Conservation (phyloP, 2,797 vertebrate species). For the Poeciliopsis turneri region DNA sequence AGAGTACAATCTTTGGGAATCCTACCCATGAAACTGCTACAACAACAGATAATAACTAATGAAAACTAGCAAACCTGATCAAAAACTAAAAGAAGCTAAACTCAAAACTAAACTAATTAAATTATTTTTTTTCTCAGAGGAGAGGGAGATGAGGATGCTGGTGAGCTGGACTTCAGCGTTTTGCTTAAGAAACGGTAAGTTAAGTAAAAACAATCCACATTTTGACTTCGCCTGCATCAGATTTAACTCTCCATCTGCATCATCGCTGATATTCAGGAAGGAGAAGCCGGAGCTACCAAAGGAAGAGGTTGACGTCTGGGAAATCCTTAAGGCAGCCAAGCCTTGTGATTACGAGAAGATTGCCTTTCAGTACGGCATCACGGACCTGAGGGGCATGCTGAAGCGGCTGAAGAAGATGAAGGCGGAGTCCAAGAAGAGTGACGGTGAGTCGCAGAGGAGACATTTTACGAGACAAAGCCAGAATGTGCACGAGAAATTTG, state of each 20-base stretch:
- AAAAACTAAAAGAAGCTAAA: not conserved
- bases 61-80: too few species aligned
- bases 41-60: too few species aligned
- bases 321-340: conserved; percentile 87
- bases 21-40: too few species aligned
- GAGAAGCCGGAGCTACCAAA: conserved; percentile 72
- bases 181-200: conserved; percentile 91
- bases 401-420: conserved; percentile 89
- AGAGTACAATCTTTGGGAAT: too few species aligned
- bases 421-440: conserved; percentile 87
- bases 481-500: conserved; percentile 27
- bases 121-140: conserved; percentile 66
- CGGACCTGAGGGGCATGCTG: conserved; percentile 92
- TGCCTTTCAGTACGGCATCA: conserved; percentile 91
- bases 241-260: not conserved
- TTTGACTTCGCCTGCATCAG: not conserved
- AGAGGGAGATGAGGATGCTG: conserved; percentile 80
- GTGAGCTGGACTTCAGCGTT: conserved; percentile 90
- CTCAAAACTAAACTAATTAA: not conserved
- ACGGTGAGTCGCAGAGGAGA: conserved; percentile 73
- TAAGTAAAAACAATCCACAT: not conserved
- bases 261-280: conserved; percentile 48
- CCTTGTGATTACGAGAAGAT: conserved; percentile 93
- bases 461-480: conserved; percentile 15
- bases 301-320: conserved; percentile 88